These are phyloP conservation scores for Muscidifurax raptorellus DNA, from an alignment of 1,140 invertebrate species.

Conservation along the genomic window DNA sequence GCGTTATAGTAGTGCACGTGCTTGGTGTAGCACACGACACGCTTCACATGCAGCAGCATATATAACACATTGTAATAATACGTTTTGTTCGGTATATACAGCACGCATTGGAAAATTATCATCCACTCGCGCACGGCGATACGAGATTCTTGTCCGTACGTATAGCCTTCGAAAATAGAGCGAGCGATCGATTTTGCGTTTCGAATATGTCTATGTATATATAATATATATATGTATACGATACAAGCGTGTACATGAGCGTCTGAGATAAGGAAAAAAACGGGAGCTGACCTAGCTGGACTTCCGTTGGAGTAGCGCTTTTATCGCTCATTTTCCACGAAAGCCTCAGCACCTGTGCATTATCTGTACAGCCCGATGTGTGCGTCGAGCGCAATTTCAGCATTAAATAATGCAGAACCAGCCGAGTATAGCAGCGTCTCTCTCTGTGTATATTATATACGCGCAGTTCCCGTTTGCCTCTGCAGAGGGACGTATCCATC, in stretches of 20 bases:
- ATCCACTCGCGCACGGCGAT: background rate
- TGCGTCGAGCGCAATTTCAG: slow-evolving; percentile 53
- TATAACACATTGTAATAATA: background rate
- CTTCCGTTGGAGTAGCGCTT: background rate
- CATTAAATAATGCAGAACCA: slow-evolving; percentile 57
- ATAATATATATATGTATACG: background rate
- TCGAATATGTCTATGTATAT: background rate
- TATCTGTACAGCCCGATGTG: background rate
- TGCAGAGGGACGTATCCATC: background rate
- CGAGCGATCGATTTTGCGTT: background rate
- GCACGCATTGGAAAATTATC: slow-evolving; percentile 17
- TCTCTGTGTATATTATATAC: background rate
- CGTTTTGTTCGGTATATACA: slow-evolving; percentile 6
- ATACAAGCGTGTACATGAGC: background rate
- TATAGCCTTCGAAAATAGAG: background rate
- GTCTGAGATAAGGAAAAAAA: background rate
- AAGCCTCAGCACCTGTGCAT: slow-evolving; percentile 15
- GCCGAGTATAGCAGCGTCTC: background rate
- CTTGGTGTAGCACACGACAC: too few species aligned
- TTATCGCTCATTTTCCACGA: slow-evolving; percentile 37
- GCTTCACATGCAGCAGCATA: background rate
- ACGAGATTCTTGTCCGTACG: too few species aligned
- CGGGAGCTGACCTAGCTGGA: background rate
- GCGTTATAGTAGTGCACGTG: background rate
- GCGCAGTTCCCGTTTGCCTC: background rate